Evolutionary conservation across 2,888 invertebrate species (phyloP).

Genomic region (Chymomyza fuscimana): DNA sequence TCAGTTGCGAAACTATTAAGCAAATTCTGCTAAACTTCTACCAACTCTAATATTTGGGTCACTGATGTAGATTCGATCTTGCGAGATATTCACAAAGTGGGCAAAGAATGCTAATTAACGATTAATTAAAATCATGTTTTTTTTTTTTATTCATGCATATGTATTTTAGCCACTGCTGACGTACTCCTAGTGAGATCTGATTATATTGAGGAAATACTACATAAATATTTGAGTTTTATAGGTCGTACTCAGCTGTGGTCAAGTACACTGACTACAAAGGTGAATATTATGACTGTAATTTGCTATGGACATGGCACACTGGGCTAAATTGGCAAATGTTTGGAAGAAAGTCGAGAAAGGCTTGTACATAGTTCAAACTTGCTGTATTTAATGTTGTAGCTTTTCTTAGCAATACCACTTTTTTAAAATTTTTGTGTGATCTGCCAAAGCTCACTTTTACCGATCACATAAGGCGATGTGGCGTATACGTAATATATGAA

Average conservation of each 20-base stretch:
- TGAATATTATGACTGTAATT: no score
- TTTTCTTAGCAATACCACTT: no score
- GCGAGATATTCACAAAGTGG: not conserved
- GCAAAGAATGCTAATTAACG: not conserved
- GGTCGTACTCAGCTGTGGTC: not conserved
- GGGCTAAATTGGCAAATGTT: no score
- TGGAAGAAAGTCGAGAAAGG: no score
- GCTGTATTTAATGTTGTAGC: no score
- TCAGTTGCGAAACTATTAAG: not conserved
- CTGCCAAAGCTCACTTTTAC: no score
- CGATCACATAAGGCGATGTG: no score
- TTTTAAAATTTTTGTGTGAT: no score
- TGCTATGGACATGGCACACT: no score
- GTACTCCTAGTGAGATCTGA: not conserved
- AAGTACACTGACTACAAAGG: not conserved
- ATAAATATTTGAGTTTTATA: not conserved
- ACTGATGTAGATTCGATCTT: not conserved
- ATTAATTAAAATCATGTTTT: not conserved
- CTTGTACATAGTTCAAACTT: no score
- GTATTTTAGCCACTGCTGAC: not conserved
- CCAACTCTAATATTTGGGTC: not conserved
- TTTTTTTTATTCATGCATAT: not conserved
- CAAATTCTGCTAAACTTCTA: not conserved
- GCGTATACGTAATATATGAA: no score
- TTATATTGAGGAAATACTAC: not conserved